Percentiles rank a stretch among this genome's conserved stretches.
Conservation (phyloP, 1,140 invertebrate genomes). For the Drosophila trapezifrons region DNA sequence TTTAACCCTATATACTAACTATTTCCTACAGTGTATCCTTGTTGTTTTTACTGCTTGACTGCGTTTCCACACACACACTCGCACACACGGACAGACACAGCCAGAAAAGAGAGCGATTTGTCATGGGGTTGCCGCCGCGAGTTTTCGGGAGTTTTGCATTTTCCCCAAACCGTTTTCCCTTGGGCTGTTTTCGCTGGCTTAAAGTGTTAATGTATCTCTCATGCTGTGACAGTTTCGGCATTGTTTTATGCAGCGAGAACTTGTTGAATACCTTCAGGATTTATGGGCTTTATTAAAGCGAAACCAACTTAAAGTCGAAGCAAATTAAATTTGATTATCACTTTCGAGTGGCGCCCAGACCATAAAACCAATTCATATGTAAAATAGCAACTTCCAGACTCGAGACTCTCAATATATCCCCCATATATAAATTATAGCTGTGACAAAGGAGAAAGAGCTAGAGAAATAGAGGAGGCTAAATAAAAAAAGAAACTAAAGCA, state of each 20-base stretch:
- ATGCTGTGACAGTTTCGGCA: conserved; percentile 37
- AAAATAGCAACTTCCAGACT: conserved; percentile 23
- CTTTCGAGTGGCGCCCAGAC: conserved; percentile 4
- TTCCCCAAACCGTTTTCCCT: conserved; percentile 36
- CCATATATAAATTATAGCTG: conserved; percentile 30
- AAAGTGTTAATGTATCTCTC: conserved; percentile 64
- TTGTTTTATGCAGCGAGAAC: conserved; percentile 55
- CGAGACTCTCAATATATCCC: conserved; percentile 12
- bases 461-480: conserved; percentile 33
- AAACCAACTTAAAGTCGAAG: conserved; percentile 20
- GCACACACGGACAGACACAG: conserved; percentile 25
- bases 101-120: conserved; percentile 53
- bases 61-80: conserved; percentile 46
- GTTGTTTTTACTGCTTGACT: conserved; percentile 56
- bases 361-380: conserved; percentile 34
- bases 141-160: conserved; percentile 52
- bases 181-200: conserved; percentile 42
- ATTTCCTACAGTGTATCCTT: conserved; percentile 5
- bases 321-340: conserved; percentile 27
- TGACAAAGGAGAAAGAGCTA: conserved; percentile 24
- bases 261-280: conserved; percentile 60
- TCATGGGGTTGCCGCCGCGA: conserved; percentile 52
- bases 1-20: accelerated
- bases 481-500: conserved; percentile 27
- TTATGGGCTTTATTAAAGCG: conserved; percentile 23